Conservation (phyloP, 2,888 invertebrate genomes). For the Nezara viridula region DNA sequence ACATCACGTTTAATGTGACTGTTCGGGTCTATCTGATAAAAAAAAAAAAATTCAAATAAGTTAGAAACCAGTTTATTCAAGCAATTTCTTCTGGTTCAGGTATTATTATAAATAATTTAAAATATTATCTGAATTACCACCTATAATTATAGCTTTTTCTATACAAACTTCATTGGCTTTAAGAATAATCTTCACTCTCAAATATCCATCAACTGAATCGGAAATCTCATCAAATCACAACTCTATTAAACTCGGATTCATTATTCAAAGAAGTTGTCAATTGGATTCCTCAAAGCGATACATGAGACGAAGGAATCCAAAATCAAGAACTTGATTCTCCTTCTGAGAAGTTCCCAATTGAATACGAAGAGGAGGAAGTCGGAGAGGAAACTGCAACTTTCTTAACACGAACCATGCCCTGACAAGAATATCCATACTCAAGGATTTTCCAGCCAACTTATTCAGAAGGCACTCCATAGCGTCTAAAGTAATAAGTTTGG, state of each 20-base stretch:
- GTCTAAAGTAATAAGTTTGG: neutral
- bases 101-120: no score
- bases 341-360: neutral
- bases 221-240: neutral
- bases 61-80: no score
- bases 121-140: no score
- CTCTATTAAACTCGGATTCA: neutral
- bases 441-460: neutral
- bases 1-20: no score
- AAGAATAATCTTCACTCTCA: neutral
- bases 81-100: no score
- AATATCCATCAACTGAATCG: neutral
- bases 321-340: neutral
- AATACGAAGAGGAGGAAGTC: neutral
- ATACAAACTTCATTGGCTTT: no score
- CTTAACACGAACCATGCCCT: neutral
- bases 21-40: no score
- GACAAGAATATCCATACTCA: neutral
- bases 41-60: no score
- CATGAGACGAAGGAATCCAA: neutral
- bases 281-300: neutral
- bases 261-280: neutral
- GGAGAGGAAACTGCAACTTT: neutral
- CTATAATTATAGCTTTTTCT: no score
- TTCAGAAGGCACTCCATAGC: neutral